phyloP scores from a whole-genome alignment of 2,797 vertebrate genomes.

The Diglossa cyanea region DNA sequence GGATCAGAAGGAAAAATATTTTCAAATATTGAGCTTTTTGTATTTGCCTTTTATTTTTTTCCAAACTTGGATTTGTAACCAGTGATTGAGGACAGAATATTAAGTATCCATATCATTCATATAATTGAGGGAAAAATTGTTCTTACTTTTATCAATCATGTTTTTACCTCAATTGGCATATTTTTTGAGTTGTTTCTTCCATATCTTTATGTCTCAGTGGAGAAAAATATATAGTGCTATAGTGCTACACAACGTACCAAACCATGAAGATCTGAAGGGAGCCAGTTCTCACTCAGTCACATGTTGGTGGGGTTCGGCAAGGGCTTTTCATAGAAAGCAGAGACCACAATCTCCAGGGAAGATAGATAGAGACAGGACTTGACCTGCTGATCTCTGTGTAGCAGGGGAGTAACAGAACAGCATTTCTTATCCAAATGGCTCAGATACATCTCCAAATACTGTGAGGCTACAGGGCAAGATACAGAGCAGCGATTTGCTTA shows the following conservation, averaged over 20 bases:
- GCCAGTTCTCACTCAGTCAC: neutral
- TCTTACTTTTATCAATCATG: neutral
- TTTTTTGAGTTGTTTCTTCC: neutral
- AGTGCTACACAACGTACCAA: neutral
- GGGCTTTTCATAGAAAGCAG: neutral
- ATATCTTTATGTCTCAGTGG: neutral
- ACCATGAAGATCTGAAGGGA: neutral
- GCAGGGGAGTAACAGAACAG: neutral
- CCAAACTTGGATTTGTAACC: neutral
- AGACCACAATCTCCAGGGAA: neutral
- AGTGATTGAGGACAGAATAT: neutral
- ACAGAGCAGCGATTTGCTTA: neutral
- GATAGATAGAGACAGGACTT: neutral
- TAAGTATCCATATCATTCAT: neutral
- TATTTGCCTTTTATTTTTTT: neutral
- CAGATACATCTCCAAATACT: neutral
- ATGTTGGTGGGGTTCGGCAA: neutral
- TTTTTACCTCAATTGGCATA: neutral
- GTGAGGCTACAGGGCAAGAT: neutral
- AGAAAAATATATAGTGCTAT: neutral
- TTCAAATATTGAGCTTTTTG: neutral
- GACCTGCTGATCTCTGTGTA: neutral
- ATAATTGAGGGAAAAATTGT: neutral
- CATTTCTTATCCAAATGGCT: neutral
- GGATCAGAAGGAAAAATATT: neutral